A percentile compares a stretch with the other conserved stretches of the same genome.
Conservation (phyloP, 2,888 invertebrate genomes). For the Nephrotoma appendiculata region DNA sequence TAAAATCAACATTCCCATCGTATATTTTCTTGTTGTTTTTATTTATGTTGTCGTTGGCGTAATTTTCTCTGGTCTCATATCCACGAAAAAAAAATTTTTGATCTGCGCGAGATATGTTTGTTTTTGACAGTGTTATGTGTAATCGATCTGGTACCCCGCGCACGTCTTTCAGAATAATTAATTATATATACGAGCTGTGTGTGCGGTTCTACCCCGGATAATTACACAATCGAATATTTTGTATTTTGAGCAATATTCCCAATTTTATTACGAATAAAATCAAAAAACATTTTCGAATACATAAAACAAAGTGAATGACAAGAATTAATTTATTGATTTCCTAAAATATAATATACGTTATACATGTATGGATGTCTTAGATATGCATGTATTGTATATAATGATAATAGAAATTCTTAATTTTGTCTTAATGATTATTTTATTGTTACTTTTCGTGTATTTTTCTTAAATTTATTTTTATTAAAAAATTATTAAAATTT, state of each 20-base stretch:
- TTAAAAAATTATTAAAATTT: not conserved
- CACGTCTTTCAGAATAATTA: not conserved
- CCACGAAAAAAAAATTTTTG: not conserved
- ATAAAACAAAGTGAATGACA: not conserved
- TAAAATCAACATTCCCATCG: conserved; percentile 12
- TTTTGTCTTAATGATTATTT: not conserved
- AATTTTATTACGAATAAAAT: not conserved
- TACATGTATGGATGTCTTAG: not conserved
- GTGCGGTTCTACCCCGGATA: not conserved
- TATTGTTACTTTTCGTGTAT: not conserved
- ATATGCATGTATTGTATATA: not conserved
- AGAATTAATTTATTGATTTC: not conserved
- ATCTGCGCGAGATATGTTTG: not conserved
- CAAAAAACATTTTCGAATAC: not conserved
- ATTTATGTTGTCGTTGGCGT: not conserved
- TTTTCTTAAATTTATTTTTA: not conserved
- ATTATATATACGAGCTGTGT: not conserved
- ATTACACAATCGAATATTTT: not conserved
- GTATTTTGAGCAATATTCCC: not conserved
- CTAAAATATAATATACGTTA: not conserved
- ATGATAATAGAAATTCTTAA: not conserved
- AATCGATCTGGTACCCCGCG: not conserved
- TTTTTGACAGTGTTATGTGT: not conserved
- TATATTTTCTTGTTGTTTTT: conserved; percentile 6
- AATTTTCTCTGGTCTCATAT: not conserved